Evolutionary conservation across 2,797 vertebrate genomes (phyloP).

Genomic region (Gorsachius magnificus): DNA sequence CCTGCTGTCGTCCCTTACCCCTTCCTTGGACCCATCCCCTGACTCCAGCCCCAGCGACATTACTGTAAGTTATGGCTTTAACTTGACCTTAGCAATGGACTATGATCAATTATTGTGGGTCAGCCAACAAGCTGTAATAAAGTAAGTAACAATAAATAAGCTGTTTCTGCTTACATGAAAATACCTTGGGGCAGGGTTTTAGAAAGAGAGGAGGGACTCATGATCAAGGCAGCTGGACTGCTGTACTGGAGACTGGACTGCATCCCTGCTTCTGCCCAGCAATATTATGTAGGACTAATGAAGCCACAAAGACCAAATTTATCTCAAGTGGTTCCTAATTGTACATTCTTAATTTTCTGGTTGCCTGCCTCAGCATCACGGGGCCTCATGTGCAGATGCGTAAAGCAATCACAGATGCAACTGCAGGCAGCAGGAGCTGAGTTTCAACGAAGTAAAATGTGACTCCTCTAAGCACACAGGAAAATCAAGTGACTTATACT

Average conservation of each 20-base stretch:
- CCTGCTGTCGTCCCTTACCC: not conserved
- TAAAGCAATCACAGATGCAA: not conserved
- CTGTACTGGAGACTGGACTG: not conserved
- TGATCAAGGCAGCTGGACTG: not conserved
- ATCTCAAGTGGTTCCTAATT: not conserved
- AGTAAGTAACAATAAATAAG: not conserved
- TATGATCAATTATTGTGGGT: not conserved
- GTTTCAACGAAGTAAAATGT: not conserved
- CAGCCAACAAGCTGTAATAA: not conserved
- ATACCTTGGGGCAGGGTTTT: not conserved
- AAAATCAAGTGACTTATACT: not conserved
- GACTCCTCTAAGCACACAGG: not conserved
- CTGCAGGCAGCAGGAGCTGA: not conserved
- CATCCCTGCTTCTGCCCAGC: not conserved
- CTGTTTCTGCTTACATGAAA: not conserved
- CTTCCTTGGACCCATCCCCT: not conserved
- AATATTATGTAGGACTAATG: not conserved
- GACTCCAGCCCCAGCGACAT: not conserved
- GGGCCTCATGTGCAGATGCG: not conserved
- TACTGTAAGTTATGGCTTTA: not conserved
- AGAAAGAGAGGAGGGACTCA: not conserved
- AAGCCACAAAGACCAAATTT: not conserved
- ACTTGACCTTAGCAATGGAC: not conserved
- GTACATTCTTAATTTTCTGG: not conserved
- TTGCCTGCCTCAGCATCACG: not conserved